phyloP scores from a whole-genome alignment of 2,888 invertebrate genomes.

The Xestia xanthographa region DNA sequence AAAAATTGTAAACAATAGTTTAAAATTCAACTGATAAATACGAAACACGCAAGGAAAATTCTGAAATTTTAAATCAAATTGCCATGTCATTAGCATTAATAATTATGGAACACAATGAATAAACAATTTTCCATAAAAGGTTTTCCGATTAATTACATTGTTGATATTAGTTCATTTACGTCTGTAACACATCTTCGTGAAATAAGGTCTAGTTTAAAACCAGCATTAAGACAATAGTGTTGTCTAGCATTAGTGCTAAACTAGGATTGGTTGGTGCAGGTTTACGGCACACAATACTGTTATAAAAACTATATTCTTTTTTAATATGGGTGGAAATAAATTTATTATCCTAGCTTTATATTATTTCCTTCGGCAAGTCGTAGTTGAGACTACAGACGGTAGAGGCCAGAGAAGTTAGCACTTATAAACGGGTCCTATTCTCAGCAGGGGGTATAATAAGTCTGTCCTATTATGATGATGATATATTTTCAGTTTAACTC shows the following conservation, averaged over 20 bases:
- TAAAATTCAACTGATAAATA: constrained; percentile 11
- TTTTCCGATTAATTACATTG: not conserved
- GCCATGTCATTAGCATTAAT: no score
- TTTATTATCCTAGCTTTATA: not conserved
- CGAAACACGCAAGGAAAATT: constrained; percentile 16
- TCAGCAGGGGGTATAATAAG: not conserved
- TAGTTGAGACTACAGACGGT: not conserved
- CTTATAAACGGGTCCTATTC: not conserved
- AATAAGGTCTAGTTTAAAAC: not conserved
- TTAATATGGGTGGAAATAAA: not conserved
- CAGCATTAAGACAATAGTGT: not conserved
- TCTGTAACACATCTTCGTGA: not conserved
- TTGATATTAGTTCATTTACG: not conserved
- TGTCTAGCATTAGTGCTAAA: not conserved
- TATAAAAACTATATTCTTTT: not conserved
- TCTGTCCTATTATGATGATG: not conserved
- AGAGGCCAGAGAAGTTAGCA: not conserved
- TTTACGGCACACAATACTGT: not conserved
- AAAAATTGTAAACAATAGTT: not conserved
- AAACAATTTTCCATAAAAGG: not conserved
- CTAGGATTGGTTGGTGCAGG: not conserved
- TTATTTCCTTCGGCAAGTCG: not conserved
- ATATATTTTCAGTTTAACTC: not conserved
- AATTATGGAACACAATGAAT: not conserved
- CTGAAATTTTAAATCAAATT: not conserved